Base-by-base conservation (phyloP, 92 coral and sea anemone genomes). In the Parazoanthus atlanticus region DNA sequence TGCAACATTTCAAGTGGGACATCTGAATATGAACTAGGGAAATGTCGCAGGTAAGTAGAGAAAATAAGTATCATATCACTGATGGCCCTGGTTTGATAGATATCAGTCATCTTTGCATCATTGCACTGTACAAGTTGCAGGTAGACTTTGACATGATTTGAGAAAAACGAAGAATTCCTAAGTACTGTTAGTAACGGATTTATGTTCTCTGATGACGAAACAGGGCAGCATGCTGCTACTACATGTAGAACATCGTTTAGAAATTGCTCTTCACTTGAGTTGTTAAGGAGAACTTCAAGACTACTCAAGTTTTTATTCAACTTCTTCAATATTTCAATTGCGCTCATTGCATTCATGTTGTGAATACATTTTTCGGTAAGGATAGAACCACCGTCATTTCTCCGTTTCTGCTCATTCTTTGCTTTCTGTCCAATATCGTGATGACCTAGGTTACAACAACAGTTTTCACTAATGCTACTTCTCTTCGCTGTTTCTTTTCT, bases 11-110 rank as follows among this genome's bases (percentile, higher is more conserved):
- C 87, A 54, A 91, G 86, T 13, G 95, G 95, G 23, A 89, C 47
- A 79, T 93, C 93, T 76, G 86, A 89, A 77, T 79, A 93, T 0
- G 95, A 91, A 71, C 90, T 93, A 0, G 95, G 95, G 34, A 93
- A 46, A 80, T 80, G 91, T 36, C 90, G 89, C 71, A 93, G 75
- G 78, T 93, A 93, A 79, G 75, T 86, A 80, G n/a, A 66, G 71
- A 85, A 93, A 31, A 93, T 72, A 34, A 10, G 72, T 40, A 93
- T 67, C 64, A 91, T 41, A 16, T 84, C 80, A 23, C 54, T 33
- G 12, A 93, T 65, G 36, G 80, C 43, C 11, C 17, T 58, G 3
- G 16, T 19, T 7, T 80, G 85, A 43, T 56, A 13, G 16, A n/a
- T 21, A 79, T 43, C 26, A 6, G 15, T 13, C 2, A 79, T 23